phyloP scores from a whole-genome alignment of 2,113 vertebrate species.

The Anguilla rostrata region DNA sequence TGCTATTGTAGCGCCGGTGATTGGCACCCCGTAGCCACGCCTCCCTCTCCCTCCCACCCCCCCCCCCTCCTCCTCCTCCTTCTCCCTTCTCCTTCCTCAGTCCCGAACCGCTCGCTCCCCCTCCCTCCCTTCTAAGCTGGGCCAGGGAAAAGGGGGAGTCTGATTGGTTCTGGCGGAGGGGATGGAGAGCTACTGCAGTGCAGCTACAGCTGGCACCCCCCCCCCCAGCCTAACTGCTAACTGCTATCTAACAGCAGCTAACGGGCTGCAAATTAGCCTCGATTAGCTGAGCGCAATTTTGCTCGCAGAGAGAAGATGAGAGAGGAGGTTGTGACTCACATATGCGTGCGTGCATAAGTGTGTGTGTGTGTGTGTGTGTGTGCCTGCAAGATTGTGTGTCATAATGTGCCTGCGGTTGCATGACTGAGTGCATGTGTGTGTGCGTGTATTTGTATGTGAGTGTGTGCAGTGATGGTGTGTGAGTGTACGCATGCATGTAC shows the following conservation, averaged over 20 bases:
- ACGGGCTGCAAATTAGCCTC: conserved; percentile 67
- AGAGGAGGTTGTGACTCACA: conserved; percentile 3
- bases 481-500: neutral
- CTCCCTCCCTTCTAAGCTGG: conserved; percentile 2
- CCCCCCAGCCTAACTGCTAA: conserved; percentile 53
- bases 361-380: neutral
- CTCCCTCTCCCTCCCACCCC: conserved; percentile 35
- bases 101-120: conserved; percentile 18
- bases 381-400: neutral
- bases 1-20: conserved; percentile 70
- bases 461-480: neutral
- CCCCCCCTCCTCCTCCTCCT: conserved; percentile 16
- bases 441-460: too few species aligned
- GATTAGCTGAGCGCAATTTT: conserved; percentile 62
- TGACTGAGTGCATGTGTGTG: neutral
- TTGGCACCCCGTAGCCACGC: conserved; percentile 64
- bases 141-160: conserved; percentile 51
- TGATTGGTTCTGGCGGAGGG: conserved; percentile 61
- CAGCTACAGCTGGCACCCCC: conserved; percentile 53
- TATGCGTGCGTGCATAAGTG: neutral
- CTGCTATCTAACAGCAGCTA: conserved; percentile 70
- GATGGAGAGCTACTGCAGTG: conserved; percentile 75
- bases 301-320: neutral
- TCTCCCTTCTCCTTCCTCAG: conserved; percentile 6
- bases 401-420: neutral